Evolutionary conservation across 1,140 invertebrate genomes (phyloP), one percentile per base, ranked within the genome.

Genomic region (Brachionus manjavacas): DNA sequence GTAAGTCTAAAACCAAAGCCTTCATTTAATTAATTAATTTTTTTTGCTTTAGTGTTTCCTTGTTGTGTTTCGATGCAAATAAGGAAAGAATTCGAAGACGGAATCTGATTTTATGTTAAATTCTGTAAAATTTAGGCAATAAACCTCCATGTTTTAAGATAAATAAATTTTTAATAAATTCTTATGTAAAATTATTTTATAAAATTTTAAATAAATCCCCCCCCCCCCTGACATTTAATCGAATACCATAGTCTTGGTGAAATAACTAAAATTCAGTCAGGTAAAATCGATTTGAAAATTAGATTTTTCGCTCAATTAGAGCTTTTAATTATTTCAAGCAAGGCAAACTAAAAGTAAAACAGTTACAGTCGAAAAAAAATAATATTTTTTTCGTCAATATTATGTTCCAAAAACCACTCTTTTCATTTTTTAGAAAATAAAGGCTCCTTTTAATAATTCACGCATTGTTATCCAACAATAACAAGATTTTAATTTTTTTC

Each of bases 21-120:
- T 35, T 35, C 31, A 35, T 35, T 35, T 35, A 35, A 11, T 70
- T 12, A 31, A 31, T 43, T 20, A 16, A 25, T 3, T 20, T 9
- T 20, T 72, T 41, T 14, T n/a, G 12, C 25, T 68, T 41, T 16
- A 72, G 68, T 11, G 1, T 72, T 35, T 6, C 68, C 68, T 41
- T 72, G 68, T 9, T 72, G 68, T 41, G 68, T 72, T 41, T 12
- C 68, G 1, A 72, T 72, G 68, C 68, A 72, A 72, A 72, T 72
- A 39, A 39, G 68, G 16, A 72, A 72, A 23, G 31, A 72, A 39
- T 72, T 72, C 66, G 66, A 68, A 31, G 66, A 68, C 9, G 25
- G 25, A 39, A 6, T 12, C 23, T 68, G 31, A 68, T 68, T 68
- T 39, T 14, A 28, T 23, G 28, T 25, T 23, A 66, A 66, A 49